Base-by-base conservation (phyloP, 1,140 invertebrate genomes). In the Ceratina japonica region DNA sequence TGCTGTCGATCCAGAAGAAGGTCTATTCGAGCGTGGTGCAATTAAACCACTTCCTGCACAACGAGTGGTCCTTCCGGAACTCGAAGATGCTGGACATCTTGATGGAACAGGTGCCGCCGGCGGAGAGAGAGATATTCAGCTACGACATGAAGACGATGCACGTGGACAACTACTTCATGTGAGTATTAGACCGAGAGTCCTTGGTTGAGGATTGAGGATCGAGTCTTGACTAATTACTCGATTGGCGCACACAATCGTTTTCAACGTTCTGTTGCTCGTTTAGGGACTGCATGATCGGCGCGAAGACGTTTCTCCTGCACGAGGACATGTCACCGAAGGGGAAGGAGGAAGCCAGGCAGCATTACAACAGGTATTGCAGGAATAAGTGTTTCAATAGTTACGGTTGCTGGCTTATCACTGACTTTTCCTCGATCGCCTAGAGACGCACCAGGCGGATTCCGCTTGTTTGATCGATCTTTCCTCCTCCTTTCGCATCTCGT, bases 21-120 rank as follows among this genome's bases (percentile, higher is more conserved):
- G n/a, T 73, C 10, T 79, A 64, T n/a, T 7, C 97, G 0, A 96
- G 96, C 52, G 92, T 92, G 12, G 96, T 3, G 86, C 27, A 24
- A 7, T 31, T 99, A 4, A 93, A 95, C 64, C 97, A 96, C 86
- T 99, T 98, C 86, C 94, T 96, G 0, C 94, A 93, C 0, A 95
- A 97, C 79, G 94, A 97, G 88, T 99, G 97, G 97, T 92, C 93
- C 10, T 98, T 98, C 87, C 87, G 92, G 24, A 97, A 97, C 81
- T 91, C 94, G 1, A 97, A 98, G 79, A 93, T 96, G 37, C 84
- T 95, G 13, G 88, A 91, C 1, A n/a, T 20, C 2, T 89, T 98
- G 18, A 93, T 95, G 73, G 88, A 92, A 0, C 84, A 91, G 8
- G 89, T 98, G 73, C 92, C 94, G 58, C 81, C 92, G 1, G 88